These are phyloP conservation scores for Galeopterus variegatus DNA, from an alignment of 2,113 vertebrate species.

Conservation along the genomic window DNA sequence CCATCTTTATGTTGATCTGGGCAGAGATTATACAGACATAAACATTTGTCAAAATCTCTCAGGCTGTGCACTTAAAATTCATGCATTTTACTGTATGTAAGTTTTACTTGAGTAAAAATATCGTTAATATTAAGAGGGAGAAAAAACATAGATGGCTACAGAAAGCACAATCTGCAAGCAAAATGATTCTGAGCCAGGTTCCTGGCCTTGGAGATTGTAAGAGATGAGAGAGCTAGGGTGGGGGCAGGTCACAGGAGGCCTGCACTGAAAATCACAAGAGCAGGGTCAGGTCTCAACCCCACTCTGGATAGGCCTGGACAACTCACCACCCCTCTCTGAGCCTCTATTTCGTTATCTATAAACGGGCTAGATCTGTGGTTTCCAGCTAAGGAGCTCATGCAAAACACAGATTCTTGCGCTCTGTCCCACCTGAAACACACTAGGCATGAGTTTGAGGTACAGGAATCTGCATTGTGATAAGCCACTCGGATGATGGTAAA, in stretches of 20 bases:
- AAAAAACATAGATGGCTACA: not conserved
- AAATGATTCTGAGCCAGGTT: not conserved
- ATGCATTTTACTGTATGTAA: not conserved
- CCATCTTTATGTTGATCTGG: not conserved
- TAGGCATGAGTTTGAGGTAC: not conserved
- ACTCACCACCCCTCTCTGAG: not conserved
- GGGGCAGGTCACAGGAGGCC: too few relatives aligned
- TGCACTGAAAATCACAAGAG: not conserved
- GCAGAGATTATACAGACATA: not conserved
- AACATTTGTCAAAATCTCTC: not conserved
- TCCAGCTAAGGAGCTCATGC: not conserved
- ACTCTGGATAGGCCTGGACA: too few relatives aligned
- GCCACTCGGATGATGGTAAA: not conserved
- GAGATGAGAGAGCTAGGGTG: accelerated
- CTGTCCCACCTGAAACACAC: not conserved
- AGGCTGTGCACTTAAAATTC: not conserved
- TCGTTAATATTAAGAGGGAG: not conserved
- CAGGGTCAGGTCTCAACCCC: not conserved
- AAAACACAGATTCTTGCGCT: not conserved
- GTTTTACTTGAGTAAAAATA: not conserved
- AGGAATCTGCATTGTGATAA: not conserved
- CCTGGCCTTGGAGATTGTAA: not conserved
- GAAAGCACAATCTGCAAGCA: not conserved
- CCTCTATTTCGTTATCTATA: not conserved
- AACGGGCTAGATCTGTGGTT: not conserved